Percentiles rank a stretch among this genome's conserved stretches.
phyloP scores from a whole-genome alignment of 1,140 invertebrate genomes.

The Acromyrmex heyeri region DNA sequence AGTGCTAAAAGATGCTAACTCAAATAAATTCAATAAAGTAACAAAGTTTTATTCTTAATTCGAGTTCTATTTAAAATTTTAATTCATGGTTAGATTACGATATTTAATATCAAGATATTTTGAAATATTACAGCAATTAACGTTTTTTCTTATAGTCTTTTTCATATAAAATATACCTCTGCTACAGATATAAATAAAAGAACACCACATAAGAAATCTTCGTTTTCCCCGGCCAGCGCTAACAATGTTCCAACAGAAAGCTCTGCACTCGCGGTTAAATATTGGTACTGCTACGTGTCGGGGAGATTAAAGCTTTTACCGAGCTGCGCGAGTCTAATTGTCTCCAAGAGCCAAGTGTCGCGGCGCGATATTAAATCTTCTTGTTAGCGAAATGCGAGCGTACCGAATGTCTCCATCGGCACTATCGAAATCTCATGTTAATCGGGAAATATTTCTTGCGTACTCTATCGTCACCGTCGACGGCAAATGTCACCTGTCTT shows the following conservation, averaged over 20 bases:
- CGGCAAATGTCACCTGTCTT: constrained; percentile 46
- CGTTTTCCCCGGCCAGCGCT: background rate
- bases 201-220: constrained; percentile 10
- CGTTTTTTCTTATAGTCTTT: background rate
- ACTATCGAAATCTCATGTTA: background rate
- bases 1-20: background rate
- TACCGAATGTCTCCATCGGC: constrained; percentile 47
- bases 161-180: background rate
- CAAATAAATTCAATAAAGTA: background rate
- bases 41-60: background rate
- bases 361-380: constrained; percentile 56
- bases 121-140: constrained; percentile 1
- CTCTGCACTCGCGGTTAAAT: constrained; percentile 49
- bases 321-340: constrained; percentile 52
- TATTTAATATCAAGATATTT: background rate
- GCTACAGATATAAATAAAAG: constrained; percentile 15
- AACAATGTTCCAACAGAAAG: constrained; percentile 60
- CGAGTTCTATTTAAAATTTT: background rate
- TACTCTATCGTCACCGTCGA: background rate
- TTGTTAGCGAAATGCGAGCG: constrained; percentile 47
- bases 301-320: constrained; percentile 58
- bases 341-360: constrained; percentile 52
- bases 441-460: constrained; percentile 38
- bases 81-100: background rate
- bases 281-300: constrained; percentile 52